Evolutionary conservation across 1,140 invertebrate genomes (phyloP).

Genomic region (Aphaenogaster ashmeadi): DNA sequence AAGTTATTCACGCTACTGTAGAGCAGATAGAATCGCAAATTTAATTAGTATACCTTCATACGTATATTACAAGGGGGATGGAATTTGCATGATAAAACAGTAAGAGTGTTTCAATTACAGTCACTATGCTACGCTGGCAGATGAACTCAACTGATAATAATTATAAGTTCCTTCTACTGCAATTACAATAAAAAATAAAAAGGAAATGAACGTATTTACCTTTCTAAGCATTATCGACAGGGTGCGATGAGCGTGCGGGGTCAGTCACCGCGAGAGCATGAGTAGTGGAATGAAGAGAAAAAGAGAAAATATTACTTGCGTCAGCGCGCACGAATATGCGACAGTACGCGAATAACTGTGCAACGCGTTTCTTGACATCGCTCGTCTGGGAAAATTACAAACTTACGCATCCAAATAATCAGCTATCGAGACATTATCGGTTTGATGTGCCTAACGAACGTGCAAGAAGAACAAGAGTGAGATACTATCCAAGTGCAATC

Average conservation of each 20-base stretch:
- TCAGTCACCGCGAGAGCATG: not conserved
- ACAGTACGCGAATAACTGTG: not conserved
- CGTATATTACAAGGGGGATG: not conserved
- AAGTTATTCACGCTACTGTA: conserved; percentile 15
- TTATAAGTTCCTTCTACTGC: conserved; percentile 1
- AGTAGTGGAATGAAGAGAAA: not conserved
- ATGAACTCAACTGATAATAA: conserved; percentile 31
- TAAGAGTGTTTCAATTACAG: conserved; percentile 14
- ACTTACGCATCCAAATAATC: not conserved
- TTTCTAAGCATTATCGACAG: not conserved
- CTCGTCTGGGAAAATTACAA: not conserved
- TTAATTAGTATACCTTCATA: conserved; percentile 30
- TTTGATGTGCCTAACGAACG: not conserved
- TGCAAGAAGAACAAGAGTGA: not conserved
- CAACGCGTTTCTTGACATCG: not conserved
- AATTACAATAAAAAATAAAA: conserved; percentile 9
- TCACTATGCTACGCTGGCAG: not conserved
- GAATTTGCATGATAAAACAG: conserved; percentile 25
- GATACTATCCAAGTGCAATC: not conserved
- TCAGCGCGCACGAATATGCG: not conserved
- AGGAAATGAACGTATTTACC: not conserved
- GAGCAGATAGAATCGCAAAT: conserved; percentile 28
- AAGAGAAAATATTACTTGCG: not conserved
- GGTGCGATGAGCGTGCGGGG: not conserved
- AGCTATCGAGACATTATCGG: not conserved